Base-by-base conservation (phyloP, 2,797 vertebrate genomes). In the Thunnus albacares region DNA sequence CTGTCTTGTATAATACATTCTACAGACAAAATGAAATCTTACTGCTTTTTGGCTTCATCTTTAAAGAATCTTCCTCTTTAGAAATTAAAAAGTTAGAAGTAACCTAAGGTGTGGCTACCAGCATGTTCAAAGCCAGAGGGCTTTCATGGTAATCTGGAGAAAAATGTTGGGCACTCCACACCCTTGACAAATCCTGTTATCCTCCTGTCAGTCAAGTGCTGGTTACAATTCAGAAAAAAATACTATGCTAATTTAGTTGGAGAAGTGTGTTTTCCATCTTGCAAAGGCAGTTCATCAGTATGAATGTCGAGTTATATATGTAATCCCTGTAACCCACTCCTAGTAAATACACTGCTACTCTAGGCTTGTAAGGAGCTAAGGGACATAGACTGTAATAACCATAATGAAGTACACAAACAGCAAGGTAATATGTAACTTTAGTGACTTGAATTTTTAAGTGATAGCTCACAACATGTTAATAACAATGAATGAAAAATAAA, bases 111-210 rank as follows among this genome's bases (percentile, higher is more conserved):
- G 28, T 30, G 10, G 26, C 20, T 43, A n/a, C 18, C 20, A 24
- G 45, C 61, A 64, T 77, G 75, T 61, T 6, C 20, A 47, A 45
- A 62, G 57, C 57, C 65, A 68, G 58, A 56, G 59, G 66, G 26
- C 51, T 41, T 26, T 51, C 47, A 51, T 4, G 15, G 49, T 73
- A 64, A 64, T 74, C 71, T 67, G 63, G 5, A 75, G 33, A 53
- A 67, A 75, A 60, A 67, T 75, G 56, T 35, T 49, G 43, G 30
- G 41, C 43, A n/a, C 41, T 35, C 62, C 49, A 26, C 28, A 38
- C 53, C 43, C 30, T 20, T 35, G 28, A 63, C 45, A 67, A 67
- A 75, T 75, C 51, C 71, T 73, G 45, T 71, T 61, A 61, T 71
- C 45, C 43, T 56, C 26, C 17, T 56, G 41, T 75, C 72, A 58